phyloP scores from a whole-genome alignment of 53 echinoderm and acorn worm species.

The Holothuria leucospilota region DNA sequence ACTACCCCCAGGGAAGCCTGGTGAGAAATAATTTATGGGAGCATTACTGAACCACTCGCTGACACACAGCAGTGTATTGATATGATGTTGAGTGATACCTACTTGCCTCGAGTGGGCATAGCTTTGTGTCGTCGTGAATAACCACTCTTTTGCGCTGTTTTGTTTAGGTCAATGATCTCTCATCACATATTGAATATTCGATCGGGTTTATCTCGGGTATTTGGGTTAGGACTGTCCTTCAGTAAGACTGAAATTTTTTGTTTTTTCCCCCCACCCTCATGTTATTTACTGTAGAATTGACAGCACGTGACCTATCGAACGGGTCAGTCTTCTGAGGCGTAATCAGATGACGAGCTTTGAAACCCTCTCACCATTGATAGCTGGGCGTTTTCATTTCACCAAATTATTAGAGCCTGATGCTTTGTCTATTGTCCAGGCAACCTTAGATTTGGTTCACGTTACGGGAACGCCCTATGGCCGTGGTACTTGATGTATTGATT shows the following conservation, averaged over 20 bases:
- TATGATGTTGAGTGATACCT: too few species aligned
- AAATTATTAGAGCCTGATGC: too few species aligned
- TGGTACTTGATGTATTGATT: too few species aligned
- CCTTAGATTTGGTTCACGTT: too few species aligned
- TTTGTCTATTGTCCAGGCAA: too few species aligned
- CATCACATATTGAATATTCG: constrained; percentile 49
- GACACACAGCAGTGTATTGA: constrained; percentile 47
- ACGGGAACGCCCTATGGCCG: too few species aligned
- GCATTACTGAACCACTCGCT: constrained; percentile 51
- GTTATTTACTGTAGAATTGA: too few species aligned
- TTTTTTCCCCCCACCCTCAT: too few species aligned
- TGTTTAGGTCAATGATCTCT: constrained; percentile 51
- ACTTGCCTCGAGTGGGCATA: constrained; percentile 50
- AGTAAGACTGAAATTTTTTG: too few species aligned
- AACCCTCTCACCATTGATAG: constrained; percentile 59
- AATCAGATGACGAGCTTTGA: constrained; percentile 29
- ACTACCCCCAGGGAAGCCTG: constrained; percentile 14
- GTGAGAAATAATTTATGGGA: constrained; percentile 40
- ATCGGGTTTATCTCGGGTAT: constrained; percentile 6
- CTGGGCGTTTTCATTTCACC: constrained; percentile 55
- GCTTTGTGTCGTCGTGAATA: constrained; percentile 14
- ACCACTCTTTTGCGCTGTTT: constrained; percentile 48
- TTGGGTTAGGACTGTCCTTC: background rate
- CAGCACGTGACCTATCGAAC: constrained; percentile 25
- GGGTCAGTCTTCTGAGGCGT: constrained; percentile 26